Evolutionary conservation across 1,140 invertebrate species (phyloP).

Genomic region (Dendrolimus kikuchii): DNA sequence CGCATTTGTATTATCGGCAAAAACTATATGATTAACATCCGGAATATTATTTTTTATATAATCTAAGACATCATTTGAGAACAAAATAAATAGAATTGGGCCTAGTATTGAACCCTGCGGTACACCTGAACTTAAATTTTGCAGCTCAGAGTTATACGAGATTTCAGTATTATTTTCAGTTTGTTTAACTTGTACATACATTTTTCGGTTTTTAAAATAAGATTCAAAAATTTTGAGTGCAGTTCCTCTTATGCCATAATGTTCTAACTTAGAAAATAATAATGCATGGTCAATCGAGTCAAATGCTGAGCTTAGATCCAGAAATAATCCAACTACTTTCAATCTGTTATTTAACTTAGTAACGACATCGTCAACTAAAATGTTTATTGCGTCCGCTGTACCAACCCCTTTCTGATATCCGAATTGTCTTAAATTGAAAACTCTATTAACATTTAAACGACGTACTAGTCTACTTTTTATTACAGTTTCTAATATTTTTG

Average conservation of each 20-base stretch:
- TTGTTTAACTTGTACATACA: conserved; percentile 11
- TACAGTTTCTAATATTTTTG: conserved; percentile 15
- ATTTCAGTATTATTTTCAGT: not conserved
- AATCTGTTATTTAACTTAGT: conserved; percentile 9
- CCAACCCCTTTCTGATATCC: conserved; percentile 10
- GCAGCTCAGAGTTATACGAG: conserved; percentile 5
- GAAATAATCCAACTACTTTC: not conserved
- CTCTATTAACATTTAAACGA: conserved; percentile 4
- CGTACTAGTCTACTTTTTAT: conserved; percentile 7
- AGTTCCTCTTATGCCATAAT: conserved; percentile 11
- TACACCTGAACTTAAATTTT: conserved; percentile 4
- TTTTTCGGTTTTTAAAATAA: conserved; percentile 12
- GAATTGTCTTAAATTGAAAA: conserved; percentile 12
- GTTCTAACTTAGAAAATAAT: conserved; percentile 7
- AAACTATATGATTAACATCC: too few species aligned
- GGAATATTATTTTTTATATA: not conserved
- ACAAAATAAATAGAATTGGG: conserved; percentile 4
- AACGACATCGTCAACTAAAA: conserved; percentile 6
- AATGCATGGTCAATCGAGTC: conserved; percentile 9
- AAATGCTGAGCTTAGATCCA: conserved; percentile 13
- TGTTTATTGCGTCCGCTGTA: conserved; percentile 5
- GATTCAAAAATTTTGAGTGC: conserved; percentile 2
- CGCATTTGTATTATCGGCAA: too few species aligned
- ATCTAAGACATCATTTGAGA: not conserved
- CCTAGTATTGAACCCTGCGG: not conserved